Evolutionary conservation across 1,140 invertebrate species (phyloP).

Genomic region (Leptinotarsa texana): DNA sequence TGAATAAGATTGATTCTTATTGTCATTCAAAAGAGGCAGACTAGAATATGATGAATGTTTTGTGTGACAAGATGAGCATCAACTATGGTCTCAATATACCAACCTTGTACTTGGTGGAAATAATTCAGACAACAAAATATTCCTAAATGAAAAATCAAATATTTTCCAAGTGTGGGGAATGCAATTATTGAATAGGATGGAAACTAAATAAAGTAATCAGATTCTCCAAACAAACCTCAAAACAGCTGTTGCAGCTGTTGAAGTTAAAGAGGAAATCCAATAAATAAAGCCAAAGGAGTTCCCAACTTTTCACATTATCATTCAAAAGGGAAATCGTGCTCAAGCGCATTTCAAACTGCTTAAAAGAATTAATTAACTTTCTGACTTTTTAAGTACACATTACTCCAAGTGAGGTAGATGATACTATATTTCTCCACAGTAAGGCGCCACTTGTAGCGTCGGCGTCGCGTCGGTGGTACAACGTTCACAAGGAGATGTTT

Average conservation of each 20-base stretch:
- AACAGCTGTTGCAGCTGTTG: constrained; percentile 26
- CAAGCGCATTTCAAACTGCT: constrained; percentile 46
- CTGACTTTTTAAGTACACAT: constrained; percentile 44
- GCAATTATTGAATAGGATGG: too few relatives aligned
- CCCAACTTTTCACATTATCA: constrained; percentile 48
- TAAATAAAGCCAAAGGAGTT: constrained; percentile 33
- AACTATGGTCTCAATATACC: too few relatives aligned
- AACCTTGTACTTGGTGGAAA: too few relatives aligned
- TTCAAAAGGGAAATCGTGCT: constrained; percentile 49
- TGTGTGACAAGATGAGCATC: too few relatives aligned
- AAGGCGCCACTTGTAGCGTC: constrained; percentile 48
- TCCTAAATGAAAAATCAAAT: too few relatives aligned
- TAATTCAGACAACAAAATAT: too few relatives aligned
- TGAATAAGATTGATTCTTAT: too few relatives aligned
- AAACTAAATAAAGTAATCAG: constrained; percentile 1
- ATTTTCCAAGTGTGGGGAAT: too few relatives aligned
- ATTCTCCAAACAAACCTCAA: constrained; percentile 22
- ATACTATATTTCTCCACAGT: constrained; percentile 19
- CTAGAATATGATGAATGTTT: too few relatives aligned
- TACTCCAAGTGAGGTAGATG: constrained; percentile 32
- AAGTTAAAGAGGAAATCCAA: constrained; percentile 25
- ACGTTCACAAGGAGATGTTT: constrained; percentile 30
- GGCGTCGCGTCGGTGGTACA: constrained; percentile 37
- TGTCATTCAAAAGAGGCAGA: too few relatives aligned
- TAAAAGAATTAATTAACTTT: constrained; percentile 54